Conservation (phyloP, 2,797 vertebrate genomes). For the Carapus acus region DNA sequence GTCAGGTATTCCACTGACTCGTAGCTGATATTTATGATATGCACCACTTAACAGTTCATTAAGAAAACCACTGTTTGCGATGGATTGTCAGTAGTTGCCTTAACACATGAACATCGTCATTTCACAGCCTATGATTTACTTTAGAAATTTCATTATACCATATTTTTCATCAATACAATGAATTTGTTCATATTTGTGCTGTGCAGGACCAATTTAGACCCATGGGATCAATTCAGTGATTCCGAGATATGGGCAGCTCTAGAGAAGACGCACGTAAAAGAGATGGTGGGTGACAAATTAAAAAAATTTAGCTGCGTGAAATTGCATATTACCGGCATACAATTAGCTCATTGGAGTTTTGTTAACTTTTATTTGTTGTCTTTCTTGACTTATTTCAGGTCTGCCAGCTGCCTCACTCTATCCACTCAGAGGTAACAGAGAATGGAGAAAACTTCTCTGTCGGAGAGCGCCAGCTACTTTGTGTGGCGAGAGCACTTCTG, state of each 20-base stretch:
- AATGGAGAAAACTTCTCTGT: constrained; percentile 85
- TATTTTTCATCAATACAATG: constrained; percentile 7
- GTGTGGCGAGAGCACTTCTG: constrained; percentile 79
- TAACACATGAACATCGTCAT: too few relatives aligned
- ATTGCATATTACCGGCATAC: background rate
- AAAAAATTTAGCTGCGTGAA: background rate
- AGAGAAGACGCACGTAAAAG: constrained; percentile 78
- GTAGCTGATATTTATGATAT: constrained; percentile 14
- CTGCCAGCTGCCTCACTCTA: constrained; percentile 69
- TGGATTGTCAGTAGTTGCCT: too few relatives aligned
- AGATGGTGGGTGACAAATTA: constrained; percentile 66
- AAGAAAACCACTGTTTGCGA: background rate
- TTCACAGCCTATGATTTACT: background rate
- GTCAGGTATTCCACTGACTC: constrained; percentile 70
- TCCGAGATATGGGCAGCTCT: constrained; percentile 80
- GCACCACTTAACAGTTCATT: background rate
- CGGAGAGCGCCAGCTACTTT: constrained; percentile 81
- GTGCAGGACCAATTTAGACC: constrained; percentile 80
- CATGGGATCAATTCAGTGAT: constrained; percentile 75
- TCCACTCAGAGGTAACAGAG: constrained; percentile 76
- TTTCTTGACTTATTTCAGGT: constrained; percentile 62
- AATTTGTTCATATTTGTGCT: constrained; percentile 9
- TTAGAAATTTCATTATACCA: background rate
- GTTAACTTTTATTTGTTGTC: too few relatives aligned
- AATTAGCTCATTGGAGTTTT: background rate